phyloP scores from a whole-genome alignment of 2,888 invertebrate species.

The Tanytarsus gracilentus region DNA sequence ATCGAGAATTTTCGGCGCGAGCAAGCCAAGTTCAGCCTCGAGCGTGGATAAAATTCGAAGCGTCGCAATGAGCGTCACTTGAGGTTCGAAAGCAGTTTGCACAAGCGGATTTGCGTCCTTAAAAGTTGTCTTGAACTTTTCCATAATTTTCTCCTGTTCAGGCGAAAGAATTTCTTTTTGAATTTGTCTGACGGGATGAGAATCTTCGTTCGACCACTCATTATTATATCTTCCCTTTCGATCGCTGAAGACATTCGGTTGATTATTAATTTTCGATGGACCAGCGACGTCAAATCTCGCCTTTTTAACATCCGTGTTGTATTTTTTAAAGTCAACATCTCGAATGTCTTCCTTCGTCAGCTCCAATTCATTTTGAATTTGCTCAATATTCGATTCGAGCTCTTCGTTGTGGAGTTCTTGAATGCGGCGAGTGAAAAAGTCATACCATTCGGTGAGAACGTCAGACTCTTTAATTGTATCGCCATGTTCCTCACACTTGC shows the following conservation, averaged over 20 bases:
- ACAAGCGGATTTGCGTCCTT: slow-evolving; percentile 15
- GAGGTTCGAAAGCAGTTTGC: slow-evolving; percentile 41
- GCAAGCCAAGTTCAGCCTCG: slow-evolving; percentile 71
- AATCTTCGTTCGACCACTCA: slow-evolving; percentile 5
- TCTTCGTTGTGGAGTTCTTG: slow-evolving; percentile 66
- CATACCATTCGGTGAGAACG: slow-evolving; percentile 83
- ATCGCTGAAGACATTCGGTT: background rate
- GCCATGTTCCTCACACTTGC: slow-evolving; percentile 61
- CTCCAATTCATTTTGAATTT: background rate
- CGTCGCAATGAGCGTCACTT: slow-evolving; percentile 55
- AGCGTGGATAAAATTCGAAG: slow-evolving; percentile 68
- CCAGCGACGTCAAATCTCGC: background rate
- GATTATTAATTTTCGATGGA: background rate
- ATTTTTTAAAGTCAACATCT: background rate
- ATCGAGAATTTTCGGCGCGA: slow-evolving; percentile 70
- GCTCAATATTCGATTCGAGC: slow-evolving; percentile 36
- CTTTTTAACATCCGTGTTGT: background rate
- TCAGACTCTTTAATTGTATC: slow-evolving; percentile 45
- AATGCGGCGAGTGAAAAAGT: slow-evolving; percentile 76
- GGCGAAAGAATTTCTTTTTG: background rate
- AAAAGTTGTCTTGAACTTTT: background rate
- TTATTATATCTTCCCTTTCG: background rate
- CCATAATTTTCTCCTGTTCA: background rate
- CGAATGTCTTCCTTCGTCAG: background rate
- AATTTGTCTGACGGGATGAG: background rate